A percentile compares a stretch with the other conserved stretches of the same genome.
These are phyloP conservation scores for Istiophorus platypterus DNA, from an alignment of 2,113 vertebrate species.

Conservation along the genomic window DNA sequence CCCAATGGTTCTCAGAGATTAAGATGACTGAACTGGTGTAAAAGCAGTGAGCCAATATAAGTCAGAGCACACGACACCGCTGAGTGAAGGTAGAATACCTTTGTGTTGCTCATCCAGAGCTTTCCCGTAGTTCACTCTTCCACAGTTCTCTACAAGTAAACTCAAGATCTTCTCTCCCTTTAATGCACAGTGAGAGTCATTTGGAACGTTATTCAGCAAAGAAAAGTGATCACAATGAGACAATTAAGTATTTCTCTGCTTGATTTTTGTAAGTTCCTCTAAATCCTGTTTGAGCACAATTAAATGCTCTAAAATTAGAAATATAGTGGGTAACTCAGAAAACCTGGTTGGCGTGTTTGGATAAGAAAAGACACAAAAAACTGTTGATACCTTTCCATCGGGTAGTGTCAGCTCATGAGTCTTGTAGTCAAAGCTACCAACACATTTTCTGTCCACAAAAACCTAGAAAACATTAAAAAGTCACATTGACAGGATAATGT, in stretches of 20 bases:
- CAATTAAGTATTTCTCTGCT: not conserved
- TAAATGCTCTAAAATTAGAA: not conserved
- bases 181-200: not conserved
- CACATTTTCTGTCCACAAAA: slow-evolving; percentile 87
- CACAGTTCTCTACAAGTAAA: slow-evolving; percentile 92
- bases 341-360: not conserved
- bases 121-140: slow-evolving; percentile 92
- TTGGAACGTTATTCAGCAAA: not conserved
- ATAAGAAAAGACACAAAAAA: not conserved
- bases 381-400: slow-evolving; percentile 82
- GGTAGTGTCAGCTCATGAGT: slow-evolving; percentile 83
- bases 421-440: slow-evolving; percentile 90
- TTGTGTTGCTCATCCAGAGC: slow-evolving; percentile 90
- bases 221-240: not conserved
- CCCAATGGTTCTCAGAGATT: not conserved
- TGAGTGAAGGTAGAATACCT: slow-evolving; percentile 79
- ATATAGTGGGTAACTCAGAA: not conserved
- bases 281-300: not conserved
- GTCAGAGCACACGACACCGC: not conserved
- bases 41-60: not conserved
- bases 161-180: slow-evolving; percentile 87
- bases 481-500: not conserved
- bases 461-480: slow-evolving; percentile 82
- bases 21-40: not conserved
- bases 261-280: not conserved